Base-by-base conservation (phyloP, 2,888 invertebrate species). In the Chrysolina americana region DNA sequence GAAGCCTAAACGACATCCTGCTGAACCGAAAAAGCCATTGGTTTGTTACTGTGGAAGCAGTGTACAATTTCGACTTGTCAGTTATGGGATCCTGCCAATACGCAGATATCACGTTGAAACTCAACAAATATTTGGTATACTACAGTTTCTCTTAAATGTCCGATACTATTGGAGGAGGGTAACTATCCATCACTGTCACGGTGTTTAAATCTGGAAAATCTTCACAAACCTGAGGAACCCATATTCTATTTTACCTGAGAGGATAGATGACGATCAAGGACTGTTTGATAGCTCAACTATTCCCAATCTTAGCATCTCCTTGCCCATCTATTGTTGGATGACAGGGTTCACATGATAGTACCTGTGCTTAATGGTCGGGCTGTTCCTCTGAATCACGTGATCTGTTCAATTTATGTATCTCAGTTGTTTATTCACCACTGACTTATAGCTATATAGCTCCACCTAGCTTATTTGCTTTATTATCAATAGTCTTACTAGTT, bases 251-350 rank as follows among this genome's bases (percentile, higher is more conserved):
- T 70, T 70, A 0, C 84, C 81, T 19, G 85, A 79, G 0, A 83
- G 79, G 9, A 84, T 80, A 2, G 83, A 83, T 3, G 82, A 83
- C 11, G 81, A 80, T 85, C 85, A 85, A 1, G 80, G 73, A 36
- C 83, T 84, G 0, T 75, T 71, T 0, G 81, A 83, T 17, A 77
- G 78, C 50, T 85, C 85, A 0, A 87, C 81, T 0, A 86, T 79
- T 0, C 79, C 83, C 0, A 80, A 44, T 2, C 41, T 64, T 1
- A 86, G 19, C 85, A 87, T 85, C 6, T 82, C 65, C 64, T 53
- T 62, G 48, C 80, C 72, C 0, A 80, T 74, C 10, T 71, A 63
- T 41, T 72, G 48, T 28, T 80, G 78, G 13, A 79, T 53, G 6
- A 73, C 63, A 2, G 81, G 80, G 6, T 77, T 76, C 9, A 80